Percentiles rank a stretch among this genome's conserved stretches.
phyloP scores from a whole-genome alignment of 2,797 vertebrate species.

The Sebastes goodei region DNA sequence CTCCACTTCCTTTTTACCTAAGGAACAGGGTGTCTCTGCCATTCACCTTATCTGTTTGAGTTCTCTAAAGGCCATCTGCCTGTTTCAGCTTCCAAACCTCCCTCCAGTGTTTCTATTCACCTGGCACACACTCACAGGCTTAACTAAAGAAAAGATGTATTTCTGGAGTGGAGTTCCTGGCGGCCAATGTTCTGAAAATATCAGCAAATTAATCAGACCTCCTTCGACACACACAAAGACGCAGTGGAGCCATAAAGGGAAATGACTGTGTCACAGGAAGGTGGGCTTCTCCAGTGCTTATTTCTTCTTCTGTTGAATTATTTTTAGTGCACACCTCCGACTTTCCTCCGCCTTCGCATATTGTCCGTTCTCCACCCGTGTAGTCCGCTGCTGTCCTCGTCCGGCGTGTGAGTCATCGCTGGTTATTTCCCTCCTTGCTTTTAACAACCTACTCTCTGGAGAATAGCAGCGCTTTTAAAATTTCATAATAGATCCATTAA shows the following conservation, averaged over 20 bases:
- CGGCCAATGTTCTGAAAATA: constrained; percentile 5
- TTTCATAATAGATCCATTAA: constrained; percentile 56
- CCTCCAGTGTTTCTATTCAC: constrained; percentile 9
- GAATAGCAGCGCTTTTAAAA: constrained; percentile 49
- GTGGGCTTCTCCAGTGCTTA: constrained; percentile 14
- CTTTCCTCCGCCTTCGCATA: constrained; percentile 15
- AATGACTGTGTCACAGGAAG: constrained; percentile 23
- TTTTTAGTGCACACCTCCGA: constrained; percentile 58
- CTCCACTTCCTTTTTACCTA: constrained; percentile 31
- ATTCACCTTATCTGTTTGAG: constrained; percentile 32
- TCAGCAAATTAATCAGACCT: neutral
- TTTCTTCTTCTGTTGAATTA: constrained; percentile 31
- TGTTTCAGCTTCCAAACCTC: neutral
- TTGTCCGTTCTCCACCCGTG: constrained; percentile 29
- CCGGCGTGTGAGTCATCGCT: constrained; percentile 58
- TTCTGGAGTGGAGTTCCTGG: neutral
- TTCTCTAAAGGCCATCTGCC: constrained; percentile 27
- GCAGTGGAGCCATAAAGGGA: constrained; percentile 1
- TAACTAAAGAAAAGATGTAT: neutral
- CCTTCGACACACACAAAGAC: neutral
- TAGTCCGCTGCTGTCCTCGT: constrained; percentile 5
- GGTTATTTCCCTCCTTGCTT: constrained; percentile 29
- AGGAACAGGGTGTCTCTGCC: constrained; percentile 22
- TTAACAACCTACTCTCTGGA: constrained; percentile 31
- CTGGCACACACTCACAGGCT: constrained; percentile 7